Evolutionary conservation across 2,888 invertebrate species (phyloP), one percentile per base, ranked within the genome.

Genomic region (Mesorhabditis spiculigera): DNA sequence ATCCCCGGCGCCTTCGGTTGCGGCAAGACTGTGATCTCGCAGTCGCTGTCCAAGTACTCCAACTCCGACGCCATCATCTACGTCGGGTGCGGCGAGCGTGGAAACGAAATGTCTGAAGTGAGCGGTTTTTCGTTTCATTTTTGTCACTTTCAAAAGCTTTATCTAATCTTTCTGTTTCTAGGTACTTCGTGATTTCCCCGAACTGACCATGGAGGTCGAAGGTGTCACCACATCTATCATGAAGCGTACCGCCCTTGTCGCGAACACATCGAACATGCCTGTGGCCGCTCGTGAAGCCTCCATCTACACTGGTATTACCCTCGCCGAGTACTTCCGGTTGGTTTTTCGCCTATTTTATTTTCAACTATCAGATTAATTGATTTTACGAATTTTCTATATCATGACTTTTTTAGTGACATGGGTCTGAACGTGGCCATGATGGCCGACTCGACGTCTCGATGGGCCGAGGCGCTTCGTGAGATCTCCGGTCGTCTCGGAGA

Each of bases 261-360:
- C 98, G 86, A 99, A 99, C 89, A 99, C 98, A 45, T 98, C 97
- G 78, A 99, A 99, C 93, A 99, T 99, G 98, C 98, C 98, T 87
- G 98, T 99, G 76, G 98, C 98, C 85, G 98, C 98, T 88, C 92
- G 98, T 88, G 98, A 98, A 89, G 98, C 98, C 74, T 98, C 97
- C 87, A 99, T 98, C 87, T 98, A 98, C 88, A 98, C 98, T 74
- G 95, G 89, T 87, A 99, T 99, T 88, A 99, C 98, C 0, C 90
- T 98, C n/a, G 95, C 97, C 43, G 98, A 99, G 89, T 98, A 99
- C 89, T 80, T 80, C 80, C 78, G 80, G 58, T 50, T 50, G 58
- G 58, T 50, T 50, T 50, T 13, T 50, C 1, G 58, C 28, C 58
- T n/a, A 10, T 13, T n/a, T n/a, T n/a, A 1, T n/a, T 58, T n/a